A percentile compares a stretch with the other conserved stretches of the same genome.
phyloP scores from a whole-genome alignment of 2,797 vertebrate species.

The Lepus oiostolus region DNA sequence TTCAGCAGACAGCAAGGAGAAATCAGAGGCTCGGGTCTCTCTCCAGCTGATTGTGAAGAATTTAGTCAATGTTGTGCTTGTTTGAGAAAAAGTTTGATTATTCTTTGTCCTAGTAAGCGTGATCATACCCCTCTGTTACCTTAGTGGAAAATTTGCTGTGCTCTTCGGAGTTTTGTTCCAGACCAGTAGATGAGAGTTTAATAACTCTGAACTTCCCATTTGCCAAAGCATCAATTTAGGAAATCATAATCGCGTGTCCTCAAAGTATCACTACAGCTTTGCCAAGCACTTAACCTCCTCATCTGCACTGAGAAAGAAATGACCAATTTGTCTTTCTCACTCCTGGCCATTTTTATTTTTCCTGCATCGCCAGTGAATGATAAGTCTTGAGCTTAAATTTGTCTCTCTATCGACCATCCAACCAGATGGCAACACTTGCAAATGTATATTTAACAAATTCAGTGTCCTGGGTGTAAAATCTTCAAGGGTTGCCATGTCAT shows the following conservation, averaged over 20 bases:
- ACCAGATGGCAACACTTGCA: neutral
- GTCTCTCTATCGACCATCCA: neutral
- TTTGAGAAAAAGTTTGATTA: constrained; percentile 8
- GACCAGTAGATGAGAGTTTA: neutral
- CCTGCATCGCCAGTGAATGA: neutral
- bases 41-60: neutral
- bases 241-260: neutral
- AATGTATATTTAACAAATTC: neutral
- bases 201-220: constrained; percentile 29
- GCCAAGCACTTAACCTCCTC: neutral
- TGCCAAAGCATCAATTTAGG: neutral
- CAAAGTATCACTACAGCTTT: neutral
- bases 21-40: neutral
- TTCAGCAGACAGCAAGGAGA: neutral
- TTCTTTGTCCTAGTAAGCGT: neutral
- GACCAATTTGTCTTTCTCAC: neutral
- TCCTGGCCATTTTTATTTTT: neutral
- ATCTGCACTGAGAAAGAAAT: neutral
- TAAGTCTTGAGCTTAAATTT: neutral
- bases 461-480: neutral
- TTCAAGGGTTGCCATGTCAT: neutral
- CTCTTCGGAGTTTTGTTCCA: neutral
- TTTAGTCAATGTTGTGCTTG: neutral
- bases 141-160: neutral
- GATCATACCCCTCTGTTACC: neutral